Evolutionary conservation across 2,888 invertebrate genomes (phyloP).

Genomic region (Tigriopus californicus): DNA sequence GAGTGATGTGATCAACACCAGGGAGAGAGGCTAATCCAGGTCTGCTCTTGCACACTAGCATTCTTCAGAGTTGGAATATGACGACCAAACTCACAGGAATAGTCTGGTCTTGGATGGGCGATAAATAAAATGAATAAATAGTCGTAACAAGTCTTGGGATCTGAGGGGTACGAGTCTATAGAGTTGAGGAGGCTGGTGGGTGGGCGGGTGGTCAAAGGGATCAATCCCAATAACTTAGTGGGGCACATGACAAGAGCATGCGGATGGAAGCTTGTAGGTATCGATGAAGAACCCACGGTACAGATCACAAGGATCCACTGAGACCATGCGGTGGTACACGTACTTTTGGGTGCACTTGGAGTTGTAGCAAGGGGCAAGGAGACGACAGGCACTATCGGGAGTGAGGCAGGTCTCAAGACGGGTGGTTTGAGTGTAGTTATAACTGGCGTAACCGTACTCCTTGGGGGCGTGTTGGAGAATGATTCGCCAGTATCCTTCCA

Average conservation of each 20-base stretch:
- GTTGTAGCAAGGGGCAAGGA: constrained; percentile 21
- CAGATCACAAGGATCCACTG: constrained; percentile 21
- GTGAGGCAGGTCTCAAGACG: constrained; percentile 21
- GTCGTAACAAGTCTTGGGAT: no score
- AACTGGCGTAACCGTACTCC: constrained; percentile 6
- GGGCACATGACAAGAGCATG: constrained; percentile 23
- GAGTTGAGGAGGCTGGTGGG: no score
- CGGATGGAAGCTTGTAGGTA: constrained; percentile 24
- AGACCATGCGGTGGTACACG: constrained; percentile 22
- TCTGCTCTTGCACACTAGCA: no score
- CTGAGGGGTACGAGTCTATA: no score
- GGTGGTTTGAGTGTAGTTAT: constrained; percentile 18
- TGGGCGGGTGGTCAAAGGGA: no score
- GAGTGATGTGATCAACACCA: no score
- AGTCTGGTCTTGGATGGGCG: no score
- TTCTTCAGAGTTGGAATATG: no score
- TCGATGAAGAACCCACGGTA: constrained; percentile 24
- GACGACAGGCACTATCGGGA: constrained; percentile 21
- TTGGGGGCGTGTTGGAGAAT: constrained; percentile 18
- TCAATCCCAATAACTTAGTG: neutral
- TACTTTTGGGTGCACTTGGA: constrained; percentile 22
- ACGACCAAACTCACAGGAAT: no score
- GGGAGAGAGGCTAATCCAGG: no score
- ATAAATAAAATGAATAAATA: no score
- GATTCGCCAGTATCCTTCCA: constrained; percentile 19